Percentiles rank a stretch among this genome's conserved stretches.
phyloP scores from a whole-genome alignment of 2,113 vertebrate genomes.

The Spilogale gracilis region DNA sequence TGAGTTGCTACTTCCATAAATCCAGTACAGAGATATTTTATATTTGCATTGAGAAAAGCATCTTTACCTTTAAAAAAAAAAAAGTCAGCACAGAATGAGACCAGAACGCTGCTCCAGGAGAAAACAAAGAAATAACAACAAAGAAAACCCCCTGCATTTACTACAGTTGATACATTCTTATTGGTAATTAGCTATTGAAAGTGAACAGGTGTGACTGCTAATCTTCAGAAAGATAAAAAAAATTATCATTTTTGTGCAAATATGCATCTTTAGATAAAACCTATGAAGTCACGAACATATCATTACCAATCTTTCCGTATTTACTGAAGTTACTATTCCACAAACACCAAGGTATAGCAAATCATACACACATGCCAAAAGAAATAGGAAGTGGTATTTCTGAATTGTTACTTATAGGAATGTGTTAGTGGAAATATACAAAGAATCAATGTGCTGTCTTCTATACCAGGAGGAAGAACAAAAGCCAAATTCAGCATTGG shows the following conservation, averaged over 20 bases:
- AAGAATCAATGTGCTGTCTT: not conserved
- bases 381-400: conserved; percentile 55
- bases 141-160: not conserved
- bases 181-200: conserved; percentile 48
- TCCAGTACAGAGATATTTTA: conserved; percentile 54
- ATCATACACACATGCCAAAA: not conserved
- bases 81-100: conserved; percentile 36
- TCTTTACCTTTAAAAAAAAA: conserved; percentile 46
- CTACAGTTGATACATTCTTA: not conserved
- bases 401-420: conserved; percentile 23
- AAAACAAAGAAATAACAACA: conserved; percentile 2
- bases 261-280: conserved; percentile 36
- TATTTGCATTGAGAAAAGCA: conserved; percentile 58
- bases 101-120: conserved; percentile 15
- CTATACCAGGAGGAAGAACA: conserved; percentile 41
- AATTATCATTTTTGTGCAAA: not conserved
- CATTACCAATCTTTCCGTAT: conserved; percentile 29
- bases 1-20: conserved; percentile 48
- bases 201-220: not conserved
- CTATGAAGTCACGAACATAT: conserved; percentile 36
- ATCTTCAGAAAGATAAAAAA: conserved; percentile 54
- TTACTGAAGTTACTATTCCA: conserved; percentile 47
- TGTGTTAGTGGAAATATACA: conserved; percentile 51
- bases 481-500: conserved; percentile 48
- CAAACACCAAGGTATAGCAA: not conserved